Base-by-base conservation (phyloP, 2,113 vertebrate species). In the Channa maculata region DNA sequence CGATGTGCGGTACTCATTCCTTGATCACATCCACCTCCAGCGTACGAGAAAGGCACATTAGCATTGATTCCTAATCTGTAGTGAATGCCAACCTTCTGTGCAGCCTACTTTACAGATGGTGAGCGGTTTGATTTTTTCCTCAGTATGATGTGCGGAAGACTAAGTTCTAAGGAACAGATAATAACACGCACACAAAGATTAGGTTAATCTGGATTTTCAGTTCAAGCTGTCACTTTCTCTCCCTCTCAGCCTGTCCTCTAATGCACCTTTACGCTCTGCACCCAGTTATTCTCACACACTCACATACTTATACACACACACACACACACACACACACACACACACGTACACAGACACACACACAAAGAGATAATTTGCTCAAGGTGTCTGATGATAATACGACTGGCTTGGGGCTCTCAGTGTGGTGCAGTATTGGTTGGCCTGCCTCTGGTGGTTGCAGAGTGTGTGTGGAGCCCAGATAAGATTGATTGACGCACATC, bases 401-500 rank as follows among this genome's bases (percentile, higher is more conserved):
- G 66, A 61, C 81, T 72, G 39, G 82, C 85, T 79, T n/a, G 57
- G 74, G 75, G 87, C 83, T 84, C 80, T 74, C 44, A 75, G 79
- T 77, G 5, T 82, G 80, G 69, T 44, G 55, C 70, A 43, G 60
- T 82, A 86, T 86, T 82, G 78, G 79, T 73, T 78, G 63, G 70
- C 46, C 52, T 77, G 77, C 89, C 85, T 79, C 87, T 68, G 79
- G 89, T 86, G 82, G 76, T 88, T 59, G 73, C 68, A 81, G 87
- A 89, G 80, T 87, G 80, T 87, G 80, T 93, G 92, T 83, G 85
- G 80, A 73, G 85, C 80, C 45, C 68, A 83, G 93, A 94, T 94
- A 93, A 93, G 89, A 92, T 87, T 92, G 90, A 94, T 87, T 91
- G 92, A 89, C 76, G 71, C 86, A 87, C 91, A 91, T 91, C 84